A percentile compares a stretch with the other conserved stretches of the same genome.
These are phyloP conservation scores for Maniola jurtina DNA, from an alignment of 1,140 invertebrate genomes.

Conservation along the genomic window DNA sequence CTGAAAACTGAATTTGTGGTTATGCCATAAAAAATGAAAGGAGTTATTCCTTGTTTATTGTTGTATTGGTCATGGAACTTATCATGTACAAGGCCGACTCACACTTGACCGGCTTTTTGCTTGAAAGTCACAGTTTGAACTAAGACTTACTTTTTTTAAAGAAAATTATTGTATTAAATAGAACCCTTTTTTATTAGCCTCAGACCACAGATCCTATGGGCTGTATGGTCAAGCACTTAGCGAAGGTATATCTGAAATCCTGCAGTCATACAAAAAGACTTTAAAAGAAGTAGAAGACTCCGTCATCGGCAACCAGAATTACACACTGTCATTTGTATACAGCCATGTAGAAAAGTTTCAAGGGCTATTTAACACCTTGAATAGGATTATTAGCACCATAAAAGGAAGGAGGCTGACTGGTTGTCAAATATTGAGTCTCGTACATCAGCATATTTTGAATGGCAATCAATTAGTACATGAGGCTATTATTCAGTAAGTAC, in stretches of 20 bases:
- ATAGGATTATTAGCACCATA: conserved; percentile 64
- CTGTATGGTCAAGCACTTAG: conserved; percentile 72
- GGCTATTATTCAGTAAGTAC: conserved; percentile 60
- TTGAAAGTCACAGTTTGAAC: no score
- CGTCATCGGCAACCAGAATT: conserved; percentile 64
- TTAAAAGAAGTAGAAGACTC: conserved; percentile 64
- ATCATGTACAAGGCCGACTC: no score
- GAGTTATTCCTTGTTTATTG: no score
- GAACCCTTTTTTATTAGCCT: conserved; percentile 43
- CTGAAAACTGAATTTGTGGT: no score
- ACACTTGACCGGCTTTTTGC: no score
- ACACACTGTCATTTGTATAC: conserved; percentile 68
- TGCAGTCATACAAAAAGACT: conserved; percentile 64
- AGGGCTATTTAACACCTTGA: conserved; percentile 68
- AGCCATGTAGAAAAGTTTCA: conserved; percentile 69
- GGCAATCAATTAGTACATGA: conserved; percentile 69
- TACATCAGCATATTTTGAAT: conserved; percentile 70
- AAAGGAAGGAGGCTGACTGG: conserved; percentile 68
- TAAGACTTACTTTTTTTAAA: no score
- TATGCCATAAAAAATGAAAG: no score
- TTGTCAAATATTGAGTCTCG: conserved; percentile 71
- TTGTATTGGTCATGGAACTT: no score
- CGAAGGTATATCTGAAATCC: conserved; percentile 71
- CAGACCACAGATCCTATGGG: conserved; percentile 51
- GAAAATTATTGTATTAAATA: no score